Evolutionary conservation across 2,888 invertebrate species (phyloP), one percentile per base, ranked within the genome.

Genomic region (Junonia oenone): DNA sequence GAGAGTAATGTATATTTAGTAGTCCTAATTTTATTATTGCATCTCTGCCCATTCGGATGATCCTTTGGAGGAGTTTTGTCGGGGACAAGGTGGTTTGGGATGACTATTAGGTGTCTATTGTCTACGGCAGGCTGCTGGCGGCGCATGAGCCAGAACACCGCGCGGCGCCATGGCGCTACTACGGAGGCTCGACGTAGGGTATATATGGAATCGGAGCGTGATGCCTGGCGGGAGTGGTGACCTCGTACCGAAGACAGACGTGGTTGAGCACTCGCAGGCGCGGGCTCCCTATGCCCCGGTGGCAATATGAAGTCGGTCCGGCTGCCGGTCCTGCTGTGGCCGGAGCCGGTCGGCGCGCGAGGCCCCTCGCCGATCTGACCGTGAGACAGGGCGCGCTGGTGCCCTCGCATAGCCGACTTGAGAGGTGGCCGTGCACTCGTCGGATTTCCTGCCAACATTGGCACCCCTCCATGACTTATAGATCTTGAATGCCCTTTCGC

Each of bases 1-100:
- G 97, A 98, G 65, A 98, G 90, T 58, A 97, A 76, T 19, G 98
- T 98, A 83, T 99, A 99, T 88, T 99, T 98, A 51, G 98, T 98
- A 81, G 98, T 98, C 81, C 97, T 93, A 75, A 98, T 95, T 86
- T 95, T 93, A 81, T 98, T 98, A 75, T 94, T 92, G 68, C 95
- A 93, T 75, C 94, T 93, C 48, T 92, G 90, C n/a, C 95, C 95
- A 76, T 97, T 97, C 0, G 97, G 96, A 77, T 97, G 96, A 64
- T 95, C 94, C 68, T 94, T 94, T 45, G 92, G 91, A 8, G 96
- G 95, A 5, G 95, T 95, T 80, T 95, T 95, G 19, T 95, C 94
- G 51, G 96, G 95, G 75, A 97, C 94, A 61, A 95, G 92, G 78
- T 96, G 96, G 82, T 97, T 97, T 62, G 97, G 96, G 71, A 96